phyloP scores from a whole-genome alignment of 1,140 invertebrate genomes.

The Calephelis virginiensis region DNA sequence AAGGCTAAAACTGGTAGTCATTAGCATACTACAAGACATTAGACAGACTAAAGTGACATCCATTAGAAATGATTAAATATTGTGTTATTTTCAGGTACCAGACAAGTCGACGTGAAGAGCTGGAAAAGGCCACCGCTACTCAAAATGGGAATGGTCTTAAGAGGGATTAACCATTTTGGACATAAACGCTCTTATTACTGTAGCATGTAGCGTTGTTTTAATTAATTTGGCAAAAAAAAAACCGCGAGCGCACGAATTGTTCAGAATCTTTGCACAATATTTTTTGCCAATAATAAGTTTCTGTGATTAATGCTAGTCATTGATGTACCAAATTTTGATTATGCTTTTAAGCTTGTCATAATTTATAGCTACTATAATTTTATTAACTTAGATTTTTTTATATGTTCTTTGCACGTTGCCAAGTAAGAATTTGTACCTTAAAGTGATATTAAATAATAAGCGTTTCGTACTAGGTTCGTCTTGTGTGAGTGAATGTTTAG shows the following conservation, averaged over 20 bases:
- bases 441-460: slow-evolving; percentile 76
- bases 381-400: slow-evolving; percentile 18
- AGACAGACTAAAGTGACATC: too few relatives aligned
- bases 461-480: slow-evolving; percentile 59
- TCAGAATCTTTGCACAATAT: slow-evolving; percentile 13
- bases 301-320: slow-evolving; percentile 44
- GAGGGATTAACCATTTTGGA: slow-evolving; percentile 78
- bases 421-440: slow-evolving; percentile 46
- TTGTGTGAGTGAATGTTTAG: slow-evolving; percentile 49
- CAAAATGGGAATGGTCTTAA: slow-evolving; percentile 82
- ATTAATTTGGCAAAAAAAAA: slow-evolving; percentile 17
- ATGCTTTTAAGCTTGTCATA: slow-evolving; percentile 3
- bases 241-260: slow-evolving; percentile 2
- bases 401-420: slow-evolving; percentile 17
- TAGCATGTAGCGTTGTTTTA: slow-evolving; percentile 12
- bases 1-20: too few relatives aligned
- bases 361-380: slow-evolving; percentile 16
- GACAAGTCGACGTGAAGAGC: slow-evolving; percentile 79
- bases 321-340: slow-evolving; percentile 16
- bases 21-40: too few relatives aligned
- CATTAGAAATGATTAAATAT: too few relatives aligned
- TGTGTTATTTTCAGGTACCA: slow-evolving; percentile 70
- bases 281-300: slow-evolving; percentile 16
- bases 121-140: slow-evolving; percentile 69
- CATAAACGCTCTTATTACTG: background rate